Evolutionary conservation across 2,888 invertebrate genomes (phyloP), one percentile per base, ranked within the genome.

Genomic region (Phengaris arion): DNA sequence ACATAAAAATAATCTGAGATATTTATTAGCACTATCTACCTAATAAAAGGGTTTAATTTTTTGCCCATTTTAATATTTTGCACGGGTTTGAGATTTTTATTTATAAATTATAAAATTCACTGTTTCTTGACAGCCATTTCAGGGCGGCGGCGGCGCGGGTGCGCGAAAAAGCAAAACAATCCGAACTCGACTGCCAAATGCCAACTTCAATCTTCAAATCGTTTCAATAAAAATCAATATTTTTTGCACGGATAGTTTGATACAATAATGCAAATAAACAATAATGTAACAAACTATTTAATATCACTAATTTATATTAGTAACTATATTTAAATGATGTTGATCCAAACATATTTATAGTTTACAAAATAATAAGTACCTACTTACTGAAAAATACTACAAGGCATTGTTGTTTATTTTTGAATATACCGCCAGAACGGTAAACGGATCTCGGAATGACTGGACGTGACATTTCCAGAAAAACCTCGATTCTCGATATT

Each of bases 101-200:
- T 22, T 45, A 35, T 45, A 64, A 59, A 64, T 35, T 45, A 64
- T 12, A 59, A 45, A 64, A 64, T 64, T 35, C 64, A 35, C 12
- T 35, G 64, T 35, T 15, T 6, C 83, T 86, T 86, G 89, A 88
- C 89, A 87, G 88, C 86, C 87, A 88, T 79, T 78, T 77, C 75
- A 77, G 78, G 91, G 90, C 87, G 91, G 87, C 87, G 87, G 85
- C 83, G 89, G 89, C 86, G 89, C 64, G 87, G 86, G 88, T 85
- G 83, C 84, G 85, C 83, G 84, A 83, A 82, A 84, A 45, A 86
- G 83, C 86, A 87, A 88, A 89, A 88, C 86, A 88, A 84, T 81
- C 86, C 82, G 80, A 76, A 76, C 81, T 84, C 45, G 10, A 57
- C 35, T 72, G 54, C 35, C 74, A 48, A 59, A 55, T 74, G 78